These are phyloP conservation scores for Tiliqua scincoides DNA, from an alignment of 2,113 vertebrate species.

Conservation along the genomic window DNA sequence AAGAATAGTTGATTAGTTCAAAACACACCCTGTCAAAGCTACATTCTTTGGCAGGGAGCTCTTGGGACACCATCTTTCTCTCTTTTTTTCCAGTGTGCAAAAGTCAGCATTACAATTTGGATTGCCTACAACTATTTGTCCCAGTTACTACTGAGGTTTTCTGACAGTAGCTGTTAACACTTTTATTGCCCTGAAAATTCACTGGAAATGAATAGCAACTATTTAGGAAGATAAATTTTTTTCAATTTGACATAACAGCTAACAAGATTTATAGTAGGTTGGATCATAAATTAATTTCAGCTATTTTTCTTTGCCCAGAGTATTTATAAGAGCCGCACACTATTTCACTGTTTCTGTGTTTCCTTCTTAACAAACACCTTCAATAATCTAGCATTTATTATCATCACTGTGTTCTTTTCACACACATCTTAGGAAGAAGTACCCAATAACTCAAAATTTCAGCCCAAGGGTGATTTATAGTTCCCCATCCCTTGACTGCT, in stretches of 20 bases:
- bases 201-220: conserved; percentile 33
- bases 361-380: conserved; percentile 47
- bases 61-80: conserved; percentile 57
- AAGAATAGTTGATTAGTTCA: conserved; percentile 54
- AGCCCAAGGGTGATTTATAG: conserved; percentile 59
- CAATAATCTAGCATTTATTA: conserved; percentile 42
- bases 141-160: conserved; percentile 62
- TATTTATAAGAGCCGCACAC: conserved; percentile 49
- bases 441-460: conserved; percentile 51
- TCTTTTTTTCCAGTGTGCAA: conserved; percentile 53
- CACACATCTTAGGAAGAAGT: conserved; percentile 57
- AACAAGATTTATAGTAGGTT: conserved; percentile 50
- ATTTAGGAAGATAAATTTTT: conserved; percentile 36
- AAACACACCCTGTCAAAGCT: conserved; percentile 68
- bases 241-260: conserved; percentile 45
- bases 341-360: conserved; percentile 50
- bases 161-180: conserved; percentile 59
- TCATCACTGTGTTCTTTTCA: conserved; percentile 49
- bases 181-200: conserved; percentile 52
- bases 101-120: conserved; percentile 72
- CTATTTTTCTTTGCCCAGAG: conserved; percentile 45
- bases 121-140: conserved; percentile 67
- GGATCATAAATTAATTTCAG: conserved; percentile 57
- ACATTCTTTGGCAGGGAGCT: conserved; percentile 65
- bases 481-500: conserved; percentile 57